Conservation (phyloP, 1,140 invertebrate genomes). For the Thalassaphorura encarpata region DNA sequence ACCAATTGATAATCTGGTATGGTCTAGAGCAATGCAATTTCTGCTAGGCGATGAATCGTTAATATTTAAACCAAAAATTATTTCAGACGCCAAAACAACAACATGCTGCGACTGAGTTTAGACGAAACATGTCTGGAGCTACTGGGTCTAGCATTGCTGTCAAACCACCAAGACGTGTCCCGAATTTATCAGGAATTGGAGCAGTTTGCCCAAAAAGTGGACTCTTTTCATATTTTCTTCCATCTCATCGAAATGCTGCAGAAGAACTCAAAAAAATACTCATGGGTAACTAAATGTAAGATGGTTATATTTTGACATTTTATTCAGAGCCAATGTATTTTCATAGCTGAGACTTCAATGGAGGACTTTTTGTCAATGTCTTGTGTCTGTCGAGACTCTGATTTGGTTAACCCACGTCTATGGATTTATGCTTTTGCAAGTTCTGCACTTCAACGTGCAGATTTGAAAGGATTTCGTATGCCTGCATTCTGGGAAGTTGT, state of each 20-base stretch:
- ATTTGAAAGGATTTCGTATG: slow-evolving; percentile 22
- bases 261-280: slow-evolving; percentile 17
- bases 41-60: background rate
- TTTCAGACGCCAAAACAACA: background rate
- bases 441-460: slow-evolving; percentile 14
- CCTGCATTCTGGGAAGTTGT: slow-evolving; percentile 31
- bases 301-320: background rate
- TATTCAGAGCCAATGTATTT: background rate
- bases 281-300: slow-evolving; percentile 17
- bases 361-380: slow-evolving; percentile 15
- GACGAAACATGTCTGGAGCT: background rate
- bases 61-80: background rate
- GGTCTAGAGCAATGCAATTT: background rate
- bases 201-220: slow-evolving; percentile 18
- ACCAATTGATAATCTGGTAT: slow-evolving; percentile 4
- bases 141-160: background rate
- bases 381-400: slow-evolving; percentile 25
- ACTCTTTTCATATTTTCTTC: slow-evolving; percentile 29
- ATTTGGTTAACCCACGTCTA: slow-evolving; percentile 24
- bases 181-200: slow-evolving; percentile 5
- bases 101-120: background rate
- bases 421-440: slow-evolving; percentile 28
- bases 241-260: slow-evolving; percentile 24
- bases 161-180: background rate
- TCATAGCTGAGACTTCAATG: background rate